These are phyloP conservation scores for Aplysia californica DNA, from an alignment of 1,140 invertebrate species.

Conservation along the genomic window DNA sequence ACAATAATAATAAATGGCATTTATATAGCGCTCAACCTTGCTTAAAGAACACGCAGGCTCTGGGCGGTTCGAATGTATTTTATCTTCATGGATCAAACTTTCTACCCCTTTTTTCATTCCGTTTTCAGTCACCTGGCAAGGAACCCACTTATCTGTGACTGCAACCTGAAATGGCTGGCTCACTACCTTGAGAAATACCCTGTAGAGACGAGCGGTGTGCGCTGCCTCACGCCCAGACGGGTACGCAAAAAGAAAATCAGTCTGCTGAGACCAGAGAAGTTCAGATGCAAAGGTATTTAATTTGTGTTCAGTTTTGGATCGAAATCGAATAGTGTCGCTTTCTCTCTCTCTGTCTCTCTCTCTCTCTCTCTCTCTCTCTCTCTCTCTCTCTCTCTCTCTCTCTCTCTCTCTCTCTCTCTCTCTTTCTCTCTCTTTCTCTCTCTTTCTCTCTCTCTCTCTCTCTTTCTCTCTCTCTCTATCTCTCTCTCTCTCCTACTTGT, in stretches of 20 bases:
- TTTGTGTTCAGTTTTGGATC: too few relatives aligned
- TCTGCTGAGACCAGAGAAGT: slow-evolving; percentile 89
- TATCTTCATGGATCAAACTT: too few relatives aligned
- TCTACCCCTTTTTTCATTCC: too few relatives aligned
- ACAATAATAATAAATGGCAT: too few relatives aligned
- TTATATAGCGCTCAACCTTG: too few relatives aligned
- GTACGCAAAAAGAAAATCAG: slow-evolving; percentile 90
- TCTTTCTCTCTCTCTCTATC: not conserved
- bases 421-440: not conserved
- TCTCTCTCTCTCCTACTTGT: not conserved
- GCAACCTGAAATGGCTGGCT: slow-evolving; percentile 94
- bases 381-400: slow-evolving; percentile 3
- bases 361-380: slow-evolving; percentile 12
- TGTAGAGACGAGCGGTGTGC: slow-evolving; percentile 96
- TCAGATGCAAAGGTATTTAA: slow-evolving; percentile 75
- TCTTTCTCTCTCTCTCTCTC: not conserved
- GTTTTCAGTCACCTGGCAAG: slow-evolving; percentile 96
- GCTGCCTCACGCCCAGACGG: slow-evolving; percentile 92
- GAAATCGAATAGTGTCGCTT: not conserved
- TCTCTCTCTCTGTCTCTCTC: not conserved
- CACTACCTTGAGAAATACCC: slow-evolving; percentile 89
- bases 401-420: slow-evolving; percentile 1
- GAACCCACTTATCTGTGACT: slow-evolving; percentile 99
- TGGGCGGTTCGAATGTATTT: too few relatives aligned
- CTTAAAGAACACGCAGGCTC: too few relatives aligned